phyloP scores from a whole-genome alignment of 2,888 invertebrate species.

The Sinelater perroti region DNA sequence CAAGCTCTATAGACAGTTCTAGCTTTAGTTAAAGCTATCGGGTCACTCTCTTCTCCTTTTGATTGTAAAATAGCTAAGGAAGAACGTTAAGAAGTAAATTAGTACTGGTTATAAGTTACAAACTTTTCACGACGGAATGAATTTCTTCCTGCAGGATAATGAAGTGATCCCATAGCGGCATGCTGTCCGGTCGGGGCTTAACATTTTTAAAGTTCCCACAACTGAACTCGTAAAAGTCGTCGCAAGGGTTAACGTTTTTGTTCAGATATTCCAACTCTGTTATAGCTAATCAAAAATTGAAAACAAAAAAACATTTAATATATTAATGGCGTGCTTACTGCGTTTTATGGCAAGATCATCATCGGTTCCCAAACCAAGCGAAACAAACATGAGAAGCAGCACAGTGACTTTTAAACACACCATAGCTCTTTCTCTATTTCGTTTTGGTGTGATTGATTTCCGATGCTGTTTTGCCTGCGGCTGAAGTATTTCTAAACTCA shows the following conservation, averaged over 20 bases:
- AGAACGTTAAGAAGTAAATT: not conserved
- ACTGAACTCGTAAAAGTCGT: slow-evolving; percentile 61
- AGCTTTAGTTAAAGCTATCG: slow-evolving; percentile 55
- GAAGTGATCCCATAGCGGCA: slow-evolving; percentile 58
- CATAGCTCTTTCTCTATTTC: too few relatives aligned
- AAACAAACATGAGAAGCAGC: too few relatives aligned
- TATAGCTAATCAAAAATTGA: slow-evolving; percentile 40
- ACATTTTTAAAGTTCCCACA: slow-evolving; percentile 61
- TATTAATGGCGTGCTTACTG: too few relatives aligned
- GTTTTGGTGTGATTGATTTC: too few relatives aligned
- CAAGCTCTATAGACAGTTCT: slow-evolving; percentile 56
- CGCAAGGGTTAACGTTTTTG: slow-evolving; percentile 57
- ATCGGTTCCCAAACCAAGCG: too few relatives aligned
- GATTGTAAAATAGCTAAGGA: slow-evolving; percentile 52
- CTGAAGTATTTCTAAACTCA: too few relatives aligned
- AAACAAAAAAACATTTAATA: too few relatives aligned
- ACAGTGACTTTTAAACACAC: too few relatives aligned
- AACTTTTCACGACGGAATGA: slow-evolving; percentile 47
- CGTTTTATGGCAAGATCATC: too few relatives aligned
- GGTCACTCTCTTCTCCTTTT: slow-evolving; percentile 45
- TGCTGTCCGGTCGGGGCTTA: slow-evolving; percentile 55
- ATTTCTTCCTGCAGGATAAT: slow-evolving; percentile 57
- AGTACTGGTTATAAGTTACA: not conserved
- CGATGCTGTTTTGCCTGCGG: too few relatives aligned
- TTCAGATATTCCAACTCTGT: slow-evolving; percentile 55